A percentile compares a stretch with the other conserved stretches of the same genome.
phyloP scores from a whole-genome alignment of 2,888 invertebrate genomes.

The Arge pagana region DNA sequence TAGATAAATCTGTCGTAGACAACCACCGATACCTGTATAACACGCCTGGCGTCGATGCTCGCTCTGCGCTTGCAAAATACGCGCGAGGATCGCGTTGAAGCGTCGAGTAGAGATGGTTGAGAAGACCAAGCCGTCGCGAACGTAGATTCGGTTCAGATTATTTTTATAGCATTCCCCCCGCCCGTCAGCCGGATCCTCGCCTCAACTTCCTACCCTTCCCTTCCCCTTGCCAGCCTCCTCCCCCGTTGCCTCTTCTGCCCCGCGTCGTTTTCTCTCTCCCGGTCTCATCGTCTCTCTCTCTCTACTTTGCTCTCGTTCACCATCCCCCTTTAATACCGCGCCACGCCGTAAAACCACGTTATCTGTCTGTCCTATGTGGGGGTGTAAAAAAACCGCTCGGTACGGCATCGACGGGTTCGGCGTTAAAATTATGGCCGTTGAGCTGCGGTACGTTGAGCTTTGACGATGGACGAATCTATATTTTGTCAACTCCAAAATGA shows the following conservation, averaged over 20 bases:
- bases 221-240: background rate
- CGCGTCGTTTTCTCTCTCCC: background rate
- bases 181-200: conserved; percentile 3
- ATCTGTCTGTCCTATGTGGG: conserved; percentile 19
- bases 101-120: background rate
- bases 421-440: conserved; percentile 10
- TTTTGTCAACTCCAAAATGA: too few relatives aligned
- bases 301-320: too few relatives aligned
- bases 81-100: background rate
- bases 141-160: conserved; percentile 21
- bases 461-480: too few relatives aligned
- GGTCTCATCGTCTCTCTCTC: background rate
- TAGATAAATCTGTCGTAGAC: conserved; percentile 15
- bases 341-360: conserved; percentile 21
- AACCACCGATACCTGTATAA: conserved; percentile 18
- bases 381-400: conserved; percentile 14
- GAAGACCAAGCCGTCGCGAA: conserved; percentile 8
- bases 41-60: conserved; percentile 8
- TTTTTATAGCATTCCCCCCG: conserved; percentile 19
- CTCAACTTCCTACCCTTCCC: background rate
- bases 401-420: too few relatives aligned
- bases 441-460: too few relatives aligned
- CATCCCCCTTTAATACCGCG: conserved; percentile 12
- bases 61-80: conserved; percentile 4
- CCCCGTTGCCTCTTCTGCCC: background rate